These are phyloP conservation scores for Masticophis lateralis DNA, from an alignment of 2,797 vertebrate genomes.

Conservation along the genomic window DNA sequence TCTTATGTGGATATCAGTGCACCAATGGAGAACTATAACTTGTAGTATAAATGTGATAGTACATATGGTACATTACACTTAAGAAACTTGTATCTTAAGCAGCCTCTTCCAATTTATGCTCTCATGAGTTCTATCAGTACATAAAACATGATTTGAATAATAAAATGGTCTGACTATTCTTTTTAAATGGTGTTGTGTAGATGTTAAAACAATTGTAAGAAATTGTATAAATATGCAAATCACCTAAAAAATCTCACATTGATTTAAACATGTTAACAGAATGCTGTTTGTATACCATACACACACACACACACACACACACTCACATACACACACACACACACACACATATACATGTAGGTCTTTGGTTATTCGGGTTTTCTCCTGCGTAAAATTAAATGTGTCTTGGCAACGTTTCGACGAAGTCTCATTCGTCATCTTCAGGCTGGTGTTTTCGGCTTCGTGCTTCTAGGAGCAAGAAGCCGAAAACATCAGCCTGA, in stretches of 20 bases:
- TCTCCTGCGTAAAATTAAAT: too few species aligned
- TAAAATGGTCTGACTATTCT: constrained; percentile 41
- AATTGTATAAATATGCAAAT: constrained; percentile 14
- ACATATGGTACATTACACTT: constrained; percentile 50
- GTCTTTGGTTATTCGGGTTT: too few species aligned
- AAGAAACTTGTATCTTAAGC: constrained; percentile 34
- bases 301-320: too few species aligned
- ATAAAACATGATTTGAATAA: constrained; percentile 27
- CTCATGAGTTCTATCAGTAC: constrained; percentile 31
- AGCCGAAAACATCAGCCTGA: too few species aligned
- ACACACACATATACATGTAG: too few species aligned
- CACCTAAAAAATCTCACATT: background rate
- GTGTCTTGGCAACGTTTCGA: too few species aligned
- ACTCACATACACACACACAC: too few species aligned
- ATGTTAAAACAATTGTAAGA: background rate
- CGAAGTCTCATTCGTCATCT: too few species aligned
- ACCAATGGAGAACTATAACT: constrained; percentile 20
- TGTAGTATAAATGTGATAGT: constrained; percentile 52
- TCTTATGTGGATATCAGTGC: constrained; percentile 17
- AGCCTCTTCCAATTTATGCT: constrained; percentile 37
- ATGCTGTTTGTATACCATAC: background rate
- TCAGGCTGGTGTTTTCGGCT: too few species aligned
- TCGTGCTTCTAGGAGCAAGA: too few species aligned
- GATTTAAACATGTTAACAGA: background rate
- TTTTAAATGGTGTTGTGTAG: background rate